These are phyloP conservation scores for Nemoura dubitans DNA, from an alignment of 2,888 invertebrate species.

Conservation along the genomic window DNA sequence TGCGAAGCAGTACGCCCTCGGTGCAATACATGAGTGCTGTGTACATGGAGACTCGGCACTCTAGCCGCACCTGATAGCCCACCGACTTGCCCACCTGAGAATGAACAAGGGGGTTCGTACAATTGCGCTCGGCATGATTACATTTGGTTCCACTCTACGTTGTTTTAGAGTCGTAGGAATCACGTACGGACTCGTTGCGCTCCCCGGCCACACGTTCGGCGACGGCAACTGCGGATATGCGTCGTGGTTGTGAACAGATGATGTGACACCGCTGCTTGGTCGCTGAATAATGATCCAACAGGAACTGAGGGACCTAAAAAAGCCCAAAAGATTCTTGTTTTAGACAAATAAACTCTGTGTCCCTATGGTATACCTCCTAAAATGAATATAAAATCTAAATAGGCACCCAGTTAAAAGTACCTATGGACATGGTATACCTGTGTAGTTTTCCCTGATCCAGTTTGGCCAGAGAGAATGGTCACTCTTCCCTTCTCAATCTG, in stretches of 20 bases:
- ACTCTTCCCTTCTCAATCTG: conserved; percentile 74
- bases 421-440: too few relatives aligned
- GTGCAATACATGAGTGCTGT: conserved; percentile 91
- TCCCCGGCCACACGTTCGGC: conserved; percentile 85
- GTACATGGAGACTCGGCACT: conserved; percentile 81
- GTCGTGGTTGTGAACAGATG: conserved; percentile 91
- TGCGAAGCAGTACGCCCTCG: conserved; percentile 88
- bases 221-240: conserved; percentile 89
- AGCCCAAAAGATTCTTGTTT: not conserved
- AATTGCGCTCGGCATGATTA: too few relatives aligned
- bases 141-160: too few relatives aligned
- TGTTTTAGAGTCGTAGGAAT: not conserved
- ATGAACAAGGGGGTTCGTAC: not conserved
- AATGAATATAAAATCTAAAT: too few relatives aligned
- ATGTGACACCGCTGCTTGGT: conserved; percentile 76
- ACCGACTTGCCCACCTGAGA: conserved; percentile 71
- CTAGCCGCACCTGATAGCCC: conserved; percentile 91
- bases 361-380: too few relatives aligned
- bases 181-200: conserved; percentile 65
- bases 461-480: conserved; percentile 76
- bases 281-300: conserved; percentile 78
- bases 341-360: not conserved
- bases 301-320: conserved; percentile 83
- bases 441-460: conserved; percentile 95
- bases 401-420: too few relatives aligned